Conservation (phyloP, 2,113 vertebrate genomes). For the Cololabis saira region DNA sequence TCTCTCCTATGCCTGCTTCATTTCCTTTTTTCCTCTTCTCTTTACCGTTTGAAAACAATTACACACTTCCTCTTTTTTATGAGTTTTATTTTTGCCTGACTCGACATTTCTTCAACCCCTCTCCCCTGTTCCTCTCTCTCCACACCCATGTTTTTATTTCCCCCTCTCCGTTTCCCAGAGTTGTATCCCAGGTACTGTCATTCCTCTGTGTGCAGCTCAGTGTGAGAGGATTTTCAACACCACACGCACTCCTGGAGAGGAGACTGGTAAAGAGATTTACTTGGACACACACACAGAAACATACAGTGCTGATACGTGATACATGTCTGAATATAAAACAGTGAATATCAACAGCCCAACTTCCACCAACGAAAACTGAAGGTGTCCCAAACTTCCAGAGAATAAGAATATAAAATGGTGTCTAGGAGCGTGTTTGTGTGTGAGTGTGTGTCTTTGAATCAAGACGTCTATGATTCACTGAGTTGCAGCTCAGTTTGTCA, state of each 20-base stretch:
- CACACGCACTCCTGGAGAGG: conserved; percentile 84
- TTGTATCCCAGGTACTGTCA: conserved; percentile 81
- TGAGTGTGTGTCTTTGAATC: conserved; percentile 17
- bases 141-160: conserved; percentile 14
- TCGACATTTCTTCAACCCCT: conserved; percentile 23
- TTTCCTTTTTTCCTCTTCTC: conserved; percentile 1
- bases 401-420: conserved; percentile 24
- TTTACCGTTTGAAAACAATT: neutral
- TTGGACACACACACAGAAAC: conserved; percentile 28
- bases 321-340: neutral
- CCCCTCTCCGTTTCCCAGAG: conserved; percentile 74
- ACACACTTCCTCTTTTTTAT: neutral
- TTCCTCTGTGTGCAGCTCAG: conserved; percentile 87
- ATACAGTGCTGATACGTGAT: neutral
- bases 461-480: conserved; percentile 36
- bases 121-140: conserved; percentile 7
- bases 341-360: neutral
- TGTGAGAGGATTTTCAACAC: conserved; percentile 88
- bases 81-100: conserved; percentile 9
- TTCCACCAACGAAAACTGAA: neutral
- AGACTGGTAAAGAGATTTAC: conserved; percentile 80
- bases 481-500: conserved; percentile 43
- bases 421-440: conserved; percentile 6
- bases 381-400: conserved; percentile 26
- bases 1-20: conserved; percentile 21